phyloP scores from a whole-genome alignment of 2,113 vertebrate genomes.

The Prionailurus viverrinus region DNA sequence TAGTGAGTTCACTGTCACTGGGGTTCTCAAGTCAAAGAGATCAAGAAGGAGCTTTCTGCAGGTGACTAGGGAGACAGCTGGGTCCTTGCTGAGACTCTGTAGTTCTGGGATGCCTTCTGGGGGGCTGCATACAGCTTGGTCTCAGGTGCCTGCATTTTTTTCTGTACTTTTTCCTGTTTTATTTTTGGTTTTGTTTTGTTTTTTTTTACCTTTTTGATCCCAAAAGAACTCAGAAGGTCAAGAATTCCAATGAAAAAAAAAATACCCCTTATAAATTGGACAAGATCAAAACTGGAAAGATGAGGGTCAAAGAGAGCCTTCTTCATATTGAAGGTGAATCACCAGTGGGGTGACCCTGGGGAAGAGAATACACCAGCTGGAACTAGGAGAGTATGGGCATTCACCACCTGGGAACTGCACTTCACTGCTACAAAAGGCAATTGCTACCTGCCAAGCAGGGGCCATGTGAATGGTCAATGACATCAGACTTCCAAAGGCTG shows the following conservation, averaged over 20 bases:
- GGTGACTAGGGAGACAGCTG: not conserved
- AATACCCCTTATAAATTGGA: not conserved
- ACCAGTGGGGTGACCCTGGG: not conserved
- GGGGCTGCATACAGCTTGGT: not conserved
- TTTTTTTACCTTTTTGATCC: not conserved
- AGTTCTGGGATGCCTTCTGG: not conserved
- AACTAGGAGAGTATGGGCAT: not conserved
- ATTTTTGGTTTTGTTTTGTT: not conserved
- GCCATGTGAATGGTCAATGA: not conserved
- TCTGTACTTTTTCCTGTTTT: not conserved
- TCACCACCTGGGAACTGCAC: not conserved
- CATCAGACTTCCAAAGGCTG: not conserved
- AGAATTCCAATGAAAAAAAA: not conserved
- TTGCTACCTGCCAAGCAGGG: not conserved
- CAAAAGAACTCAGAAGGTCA: not conserved
- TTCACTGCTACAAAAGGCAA: slow-evolving; percentile 12
- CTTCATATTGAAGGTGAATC: not conserved
- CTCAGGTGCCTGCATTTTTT: not conserved
- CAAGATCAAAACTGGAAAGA: slow-evolving; percentile 6
- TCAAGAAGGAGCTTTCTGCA: not conserved
- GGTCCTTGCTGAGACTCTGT: not conserved
- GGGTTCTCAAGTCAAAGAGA: not conserved
- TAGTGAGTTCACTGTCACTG: not conserved
- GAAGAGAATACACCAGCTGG: not conserved
- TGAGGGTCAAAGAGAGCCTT: not conserved